Percentiles rank a stretch among this genome's conserved stretches.
Conservation (phyloP, 2,888 invertebrate genomes). For the Lasioglossum malachurum region DNA sequence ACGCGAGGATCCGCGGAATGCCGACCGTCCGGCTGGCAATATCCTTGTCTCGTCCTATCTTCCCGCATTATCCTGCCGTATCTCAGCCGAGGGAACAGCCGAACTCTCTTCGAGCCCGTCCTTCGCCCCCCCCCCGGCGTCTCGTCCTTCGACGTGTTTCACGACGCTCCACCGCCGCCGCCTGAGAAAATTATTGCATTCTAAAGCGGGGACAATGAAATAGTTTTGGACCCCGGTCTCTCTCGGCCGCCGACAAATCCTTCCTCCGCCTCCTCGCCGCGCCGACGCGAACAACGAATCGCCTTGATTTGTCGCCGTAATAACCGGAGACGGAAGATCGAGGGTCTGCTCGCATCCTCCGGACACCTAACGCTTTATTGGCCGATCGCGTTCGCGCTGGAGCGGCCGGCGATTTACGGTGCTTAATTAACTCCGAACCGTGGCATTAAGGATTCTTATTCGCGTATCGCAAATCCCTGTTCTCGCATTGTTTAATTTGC, state of each 20-base stretch:
- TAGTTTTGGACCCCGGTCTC: constrained; percentile 27
- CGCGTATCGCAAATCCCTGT: background rate
- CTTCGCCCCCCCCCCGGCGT: background rate
- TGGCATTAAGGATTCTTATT: background rate
- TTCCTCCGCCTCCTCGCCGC: background rate
- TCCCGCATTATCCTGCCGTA: constrained; percentile 69
- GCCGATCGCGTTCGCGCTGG: background rate
- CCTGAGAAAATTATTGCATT: constrained; percentile 61
- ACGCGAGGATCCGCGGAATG: constrained; percentile 79
- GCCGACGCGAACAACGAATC: constrained; percentile 37
- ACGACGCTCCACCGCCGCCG: constrained; percentile 30
- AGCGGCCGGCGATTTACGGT: background rate
- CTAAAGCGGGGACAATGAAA: constrained; percentile 59
- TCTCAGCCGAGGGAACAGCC: constrained; percentile 61
- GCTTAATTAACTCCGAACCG: background rate
- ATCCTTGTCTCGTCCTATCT: constrained; percentile 73
- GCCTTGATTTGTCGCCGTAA: constrained; percentile 40
- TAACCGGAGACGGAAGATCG: background rate
- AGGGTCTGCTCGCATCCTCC: background rate
- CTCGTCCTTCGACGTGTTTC: constrained; percentile 38
- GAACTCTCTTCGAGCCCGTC: constrained; percentile 35
- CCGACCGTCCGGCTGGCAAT: constrained; percentile 75
- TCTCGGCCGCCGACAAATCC: background rate
- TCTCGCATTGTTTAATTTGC: background rate
- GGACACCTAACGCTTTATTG: constrained; percentile 4